Base-by-base conservation (phyloP, 2,888 invertebrate genomes). In the Eilema griseolum region DNA sequence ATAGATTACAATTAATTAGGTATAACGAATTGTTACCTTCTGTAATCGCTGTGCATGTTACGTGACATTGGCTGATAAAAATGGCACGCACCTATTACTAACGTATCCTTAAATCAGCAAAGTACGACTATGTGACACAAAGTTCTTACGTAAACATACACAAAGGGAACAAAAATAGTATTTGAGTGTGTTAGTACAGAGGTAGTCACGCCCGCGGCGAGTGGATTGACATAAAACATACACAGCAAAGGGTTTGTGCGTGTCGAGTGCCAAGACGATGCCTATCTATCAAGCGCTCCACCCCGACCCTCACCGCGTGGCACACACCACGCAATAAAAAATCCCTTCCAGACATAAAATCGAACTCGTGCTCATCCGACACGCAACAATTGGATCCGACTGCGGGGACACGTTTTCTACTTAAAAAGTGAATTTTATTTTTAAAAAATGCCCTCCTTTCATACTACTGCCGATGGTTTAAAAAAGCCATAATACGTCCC, bases 281-380 rank as follows among this genome's bases (percentile, higher is more conserved):
- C 79, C 82, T 86, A 87, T 87, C 87, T 84, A 78, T 88, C 86
- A 86, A 76, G 65, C 78, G 68, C 75, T 73, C 82, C 80, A 76
- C 84, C 79, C 78, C 72, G 60, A 61, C 31, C 59, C 79, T 77
- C 74, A 76, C 79, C 74, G 70, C 85, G 80, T 85, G 90, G 90
- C 94, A 91, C 93, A 92, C 91, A 92, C 92, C 91, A 89, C 86
- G 87, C 86, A 80, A 92, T 93, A 95, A 95, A 95, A 95, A 95
- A 93, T 92, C 92, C 93, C 93, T 92, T 89, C 90, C 86, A 83
- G 83, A 91, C 92, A 91, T 92, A 92, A 94, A 94, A 91, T 91
- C 88, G 87, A 92, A 91, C 94, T 94, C 94, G 95, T 95, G 95
- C 95, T 93, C 95, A 94, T 94, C 94, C 90, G 94, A 94, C 93